Evolutionary conservation across 2,797 vertebrate genomes (phyloP), one percentile per base, ranked within the genome.

Genomic region (Alosa sapidissima): DNA sequence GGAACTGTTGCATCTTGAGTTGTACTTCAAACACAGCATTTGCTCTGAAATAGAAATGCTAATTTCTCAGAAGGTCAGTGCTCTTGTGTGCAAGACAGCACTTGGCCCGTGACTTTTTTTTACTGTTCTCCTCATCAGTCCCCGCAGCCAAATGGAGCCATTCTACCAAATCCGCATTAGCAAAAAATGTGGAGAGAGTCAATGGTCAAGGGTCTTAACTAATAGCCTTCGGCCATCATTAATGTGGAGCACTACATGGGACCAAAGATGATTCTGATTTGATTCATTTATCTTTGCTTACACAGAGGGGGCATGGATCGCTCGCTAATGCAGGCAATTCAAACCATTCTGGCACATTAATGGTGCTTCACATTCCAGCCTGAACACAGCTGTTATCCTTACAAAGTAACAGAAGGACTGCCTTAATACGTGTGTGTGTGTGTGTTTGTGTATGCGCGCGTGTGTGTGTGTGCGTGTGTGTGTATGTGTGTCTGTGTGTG

Each of bases 381-480:
- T 72, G 65, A 28, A 6, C 33, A 13, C 65, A 14, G 65, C 28
- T 72, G 65, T 28, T 36, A 5, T 14, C 11, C 65, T 36, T 14
- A 72, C 65, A 72, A 5, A 36, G 33, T 36, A 16, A 68, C 24
- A 28, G 3, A 68, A 68, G 55, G 19, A 58, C 21, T 58, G 55
- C 19, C 19, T 68, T 13, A 11, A 33, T 72, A 2, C 65, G 16
- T 14, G 36, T 72, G 45, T 47, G 21, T 68, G 11, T 19, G 41
- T 72, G 10, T 45, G 36, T 54, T 21, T 19, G 6, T 28, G 55
- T n/a, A 5, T 55, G 58, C 68, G 28, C 68, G 13, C 62, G 24
- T 65, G 33, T 11, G n/a, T 62, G 41, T 86, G 81, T 84, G 55
- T 72, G 81, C 68, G 48, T 51, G 36, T 81, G 52, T 87, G 81